Evolutionary conservation across 2,797 vertebrate genomes (phyloP).

Genomic region (Scleropages formosus): DNA sequence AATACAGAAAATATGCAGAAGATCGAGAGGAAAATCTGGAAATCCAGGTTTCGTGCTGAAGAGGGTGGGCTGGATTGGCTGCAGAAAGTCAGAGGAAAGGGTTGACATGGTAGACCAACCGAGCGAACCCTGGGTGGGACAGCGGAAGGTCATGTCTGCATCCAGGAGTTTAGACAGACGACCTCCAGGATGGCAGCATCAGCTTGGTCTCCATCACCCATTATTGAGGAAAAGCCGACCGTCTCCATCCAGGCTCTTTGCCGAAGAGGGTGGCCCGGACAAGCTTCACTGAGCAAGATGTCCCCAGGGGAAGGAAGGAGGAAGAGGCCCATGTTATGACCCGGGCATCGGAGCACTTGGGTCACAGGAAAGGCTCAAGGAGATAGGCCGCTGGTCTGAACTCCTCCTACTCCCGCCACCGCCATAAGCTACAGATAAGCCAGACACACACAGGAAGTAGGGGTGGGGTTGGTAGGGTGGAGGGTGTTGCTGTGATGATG

Average conservation of each 20-base stretch:
- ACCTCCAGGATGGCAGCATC: neutral
- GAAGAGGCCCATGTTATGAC: slow-evolving; percentile 38
- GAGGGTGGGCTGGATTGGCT: too few species aligned
- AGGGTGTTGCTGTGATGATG: slow-evolving; percentile 34
- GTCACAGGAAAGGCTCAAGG: slow-evolving; percentile 49
- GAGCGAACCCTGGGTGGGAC: slow-evolving; percentile 3
- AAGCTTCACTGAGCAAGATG: neutral
- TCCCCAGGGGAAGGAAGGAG: slow-evolving; percentile 26
- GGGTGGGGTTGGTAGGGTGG: slow-evolving; percentile 32
- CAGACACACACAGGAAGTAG: slow-evolving; percentile 65
- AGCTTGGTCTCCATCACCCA: neutral
- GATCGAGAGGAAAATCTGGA: too few species aligned
- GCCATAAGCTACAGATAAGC: slow-evolving; percentile 76
- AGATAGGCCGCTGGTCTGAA: slow-evolving; percentile 49
- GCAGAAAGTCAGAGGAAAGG: too few species aligned
- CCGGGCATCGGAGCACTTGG: slow-evolving; percentile 41
- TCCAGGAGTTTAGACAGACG: neutral
- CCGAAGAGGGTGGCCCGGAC: neutral
- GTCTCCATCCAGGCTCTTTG: neutral
- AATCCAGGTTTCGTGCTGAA: too few species aligned
- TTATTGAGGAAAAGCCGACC: neutral
- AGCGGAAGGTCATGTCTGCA: neutral
- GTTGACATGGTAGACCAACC: neutral
- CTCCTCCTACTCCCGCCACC: slow-evolving; percentile 53
- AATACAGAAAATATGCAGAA: too few species aligned